A percentile compares a stretch with the other conserved stretches of the same genome.
Evolutionary conservation across 2,113 vertebrate genomes (phyloP).

Genomic region (Neodon shergylaensis): DNA sequence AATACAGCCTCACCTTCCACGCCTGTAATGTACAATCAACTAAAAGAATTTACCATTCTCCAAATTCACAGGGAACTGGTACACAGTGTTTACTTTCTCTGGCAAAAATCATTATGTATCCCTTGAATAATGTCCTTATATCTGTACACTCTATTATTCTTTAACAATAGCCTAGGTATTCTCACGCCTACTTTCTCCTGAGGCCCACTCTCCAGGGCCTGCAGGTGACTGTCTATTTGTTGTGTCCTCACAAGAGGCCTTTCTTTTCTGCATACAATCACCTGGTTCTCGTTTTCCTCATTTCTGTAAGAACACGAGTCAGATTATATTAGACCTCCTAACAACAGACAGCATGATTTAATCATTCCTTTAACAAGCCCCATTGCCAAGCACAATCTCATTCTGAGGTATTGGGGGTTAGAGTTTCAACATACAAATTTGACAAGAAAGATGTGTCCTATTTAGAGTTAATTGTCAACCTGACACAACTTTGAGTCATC

Average conservation of each 20-base stretch:
- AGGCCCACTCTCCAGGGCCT: neutral
- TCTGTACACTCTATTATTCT: neutral
- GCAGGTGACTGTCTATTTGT: neutral
- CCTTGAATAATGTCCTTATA: neutral
- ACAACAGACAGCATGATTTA: neutral
- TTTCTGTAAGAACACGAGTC: neutral
- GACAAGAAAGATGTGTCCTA: neutral
- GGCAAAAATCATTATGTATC: neutral
- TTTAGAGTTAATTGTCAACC: neutral
- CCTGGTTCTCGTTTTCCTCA: neutral
- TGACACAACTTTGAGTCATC: neutral
- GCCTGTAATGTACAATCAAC: neutral
- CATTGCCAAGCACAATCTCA: neutral
- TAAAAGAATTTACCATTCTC: neutral
- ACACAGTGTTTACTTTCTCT: neutral
- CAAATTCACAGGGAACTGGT: neutral
- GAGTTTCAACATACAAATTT: neutral
- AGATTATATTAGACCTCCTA: neutral
- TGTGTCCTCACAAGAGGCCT: neutral
- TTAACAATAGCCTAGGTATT: neutral
- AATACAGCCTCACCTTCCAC: neutral
- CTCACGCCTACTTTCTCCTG: neutral
- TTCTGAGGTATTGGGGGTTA: neutral
- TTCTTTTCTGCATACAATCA: neutral
- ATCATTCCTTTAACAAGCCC: neutral